Conservation (phyloP, 2,888 invertebrate species). For the Rhagonycha fulva region DNA sequence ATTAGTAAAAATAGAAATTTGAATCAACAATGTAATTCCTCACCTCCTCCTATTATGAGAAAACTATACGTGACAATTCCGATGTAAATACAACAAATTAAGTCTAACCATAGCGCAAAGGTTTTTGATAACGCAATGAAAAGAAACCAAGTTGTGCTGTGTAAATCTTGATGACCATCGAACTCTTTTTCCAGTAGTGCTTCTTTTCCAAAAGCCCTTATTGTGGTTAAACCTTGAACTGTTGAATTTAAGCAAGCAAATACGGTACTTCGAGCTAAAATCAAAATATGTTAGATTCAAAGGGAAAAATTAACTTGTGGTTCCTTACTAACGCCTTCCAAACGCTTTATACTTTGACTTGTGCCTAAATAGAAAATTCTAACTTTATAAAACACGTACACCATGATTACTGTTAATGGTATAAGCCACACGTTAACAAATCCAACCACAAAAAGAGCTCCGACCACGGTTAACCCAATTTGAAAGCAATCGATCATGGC, state of each 20-base stretch:
- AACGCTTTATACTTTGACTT: slow-evolving; percentile 78
- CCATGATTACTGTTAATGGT: slow-evolving; percentile 71
- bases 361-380: slow-evolving; percentile 78
- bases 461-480: slow-evolving; percentile 80
- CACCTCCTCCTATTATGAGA: slow-evolving; percentile 68
- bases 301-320: background rate
- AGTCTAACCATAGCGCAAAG: slow-evolving; percentile 91
- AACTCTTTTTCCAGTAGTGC: slow-evolving; percentile 78
- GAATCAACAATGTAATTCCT: slow-evolving; percentile 14
- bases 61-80: slow-evolving; percentile 84
- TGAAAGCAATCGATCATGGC: slow-evolving; percentile 66
- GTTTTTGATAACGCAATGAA: slow-evolving; percentile 90
- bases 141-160: slow-evolving; percentile 91
- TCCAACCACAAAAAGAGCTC: slow-evolving; percentile 78
- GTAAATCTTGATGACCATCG: slow-evolving; percentile 80
- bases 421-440: slow-evolving; percentile 76
- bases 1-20: background rate
- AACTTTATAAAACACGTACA: slow-evolving; percentile 73
- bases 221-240: slow-evolving; percentile 87
- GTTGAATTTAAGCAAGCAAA: slow-evolving; percentile 91
- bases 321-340: slow-evolving; percentile 80
- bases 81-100: slow-evolving; percentile 86
- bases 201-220: slow-evolving; percentile 86
- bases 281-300: background rate
- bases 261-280: slow-evolving; percentile 88